Evolutionary conservation across 2,888 invertebrate genomes (phyloP), one percentile per base, ranked within the genome.

Genomic region (Clunio marinus): DNA sequence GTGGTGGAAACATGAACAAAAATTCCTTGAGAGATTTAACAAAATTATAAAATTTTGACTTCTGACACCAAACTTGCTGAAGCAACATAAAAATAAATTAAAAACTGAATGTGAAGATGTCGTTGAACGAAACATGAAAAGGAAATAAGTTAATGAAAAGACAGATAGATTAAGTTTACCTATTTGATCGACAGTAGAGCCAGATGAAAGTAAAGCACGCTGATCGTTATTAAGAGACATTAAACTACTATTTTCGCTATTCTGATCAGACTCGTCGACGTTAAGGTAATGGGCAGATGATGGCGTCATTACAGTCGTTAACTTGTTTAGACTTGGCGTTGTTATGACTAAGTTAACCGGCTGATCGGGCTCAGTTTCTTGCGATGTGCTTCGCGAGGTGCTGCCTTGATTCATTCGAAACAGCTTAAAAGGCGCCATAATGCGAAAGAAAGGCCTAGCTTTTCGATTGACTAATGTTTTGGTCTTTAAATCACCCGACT

Each of bases 321-420:
- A 77, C 74, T 67, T 73, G 73, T 58, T 73, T 55, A 10, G 67
- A 46, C 55, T 69, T 71, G 65, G 72, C 74, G 70, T 73, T 72
- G 70, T 74, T 74, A 73, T 32, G 78, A 76, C 72, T 78, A 78
- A 70, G 76, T 78, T 69, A 76, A 77, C 69, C 77, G 27, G 67
- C 15, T 60, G 69, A 25, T 32, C 41, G 65, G 25, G 62, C 24
- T 71, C 71, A 13, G 45, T 68, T 58, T 79, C 79, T 72, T 79
- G 79, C 37, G 79, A 79, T 65, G 79, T 76, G 72, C 78, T 78
- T 41, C 79, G 74, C 20, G 79, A 79, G 15, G 67, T 25, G 72
- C 78, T 74, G 69, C 79, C 78, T 73, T 78, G 74, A 67, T 78
- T 77, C 78, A 78, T 78, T 69, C 79, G 78, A 73, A 79, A 79